These are phyloP conservation scores for Lordiphosa andalusiaca DNA, from an alignment of 2,888 invertebrate species.

Conservation along the genomic window DNA sequence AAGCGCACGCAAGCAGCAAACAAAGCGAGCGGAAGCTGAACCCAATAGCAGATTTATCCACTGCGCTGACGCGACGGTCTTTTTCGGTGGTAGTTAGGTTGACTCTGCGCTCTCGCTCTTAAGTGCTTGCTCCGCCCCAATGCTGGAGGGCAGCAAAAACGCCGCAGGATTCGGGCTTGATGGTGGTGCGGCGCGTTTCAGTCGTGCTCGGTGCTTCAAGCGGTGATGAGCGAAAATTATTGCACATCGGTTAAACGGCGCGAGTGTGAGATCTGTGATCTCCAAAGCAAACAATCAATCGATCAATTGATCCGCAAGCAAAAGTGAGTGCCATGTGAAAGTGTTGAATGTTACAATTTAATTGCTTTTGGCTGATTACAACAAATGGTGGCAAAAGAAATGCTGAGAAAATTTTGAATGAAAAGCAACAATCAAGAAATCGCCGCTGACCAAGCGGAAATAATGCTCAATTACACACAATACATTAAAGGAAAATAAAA, in stretches of 20 bases:
- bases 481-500: constrained; percentile 25
- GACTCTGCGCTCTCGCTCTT: constrained; percentile 39
- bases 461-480: constrained; percentile 67
- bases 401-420: constrained; percentile 12
- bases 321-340: constrained; percentile 56
- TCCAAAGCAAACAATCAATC: constrained; percentile 18
- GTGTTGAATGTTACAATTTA: constrained; percentile 69
- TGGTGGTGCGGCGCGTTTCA: constrained; percentile 44
- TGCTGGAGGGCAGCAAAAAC: constrained; percentile 77
- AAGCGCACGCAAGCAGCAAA: constrained; percentile 64
- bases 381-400: constrained; percentile 56
- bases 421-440: constrained; percentile 29
- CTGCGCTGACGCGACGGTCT: constrained; percentile 8
- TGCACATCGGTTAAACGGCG: constrained; percentile 37
- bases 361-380: constrained; percentile 64
- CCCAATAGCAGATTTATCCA: constrained; percentile 1
- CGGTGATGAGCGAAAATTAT: constrained; percentile 55
- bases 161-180: constrained; percentile 74
- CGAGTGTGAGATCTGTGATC: constrained; percentile 13
- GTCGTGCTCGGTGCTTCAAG: constrained; percentile 74
- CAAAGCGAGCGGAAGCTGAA: constrained; percentile 46
- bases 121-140: constrained; percentile 64
- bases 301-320: constrained; percentile 29
- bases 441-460: constrained; percentile 57
- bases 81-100: constrained; percentile 11